Base-by-base conservation (phyloP, 2,888 invertebrate genomes). In the Nymphalis polychloros region DNA sequence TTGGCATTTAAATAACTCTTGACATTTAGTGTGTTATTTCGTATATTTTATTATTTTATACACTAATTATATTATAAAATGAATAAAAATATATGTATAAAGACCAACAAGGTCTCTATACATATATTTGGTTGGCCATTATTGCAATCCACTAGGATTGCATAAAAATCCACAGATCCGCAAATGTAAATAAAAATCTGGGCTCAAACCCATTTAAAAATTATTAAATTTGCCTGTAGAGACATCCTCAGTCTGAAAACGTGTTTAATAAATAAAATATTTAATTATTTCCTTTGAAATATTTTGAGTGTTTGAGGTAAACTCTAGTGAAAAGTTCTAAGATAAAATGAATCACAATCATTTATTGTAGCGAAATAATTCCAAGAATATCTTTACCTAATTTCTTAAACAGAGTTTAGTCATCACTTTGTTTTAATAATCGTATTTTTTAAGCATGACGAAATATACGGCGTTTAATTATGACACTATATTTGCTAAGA, bases 401-500 rank as follows among this genome's bases (percentile, higher is more conserved):
- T 31, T 27, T 55, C 2, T 8, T n/a, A 8, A n/a, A 16, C 53
- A 4, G 2, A n/a, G 53, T 16, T 55, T 55, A 55, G 53, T 55
- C 53, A 55, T 31, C 31, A 17, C 27, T 53, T 53, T 31, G 50
- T 55, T 55, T 16, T 23, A 27, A 55, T 55, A 27, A 55, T 17
- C 31, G 7, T 1, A 6, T 55, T 31, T 55, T 55, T 55, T 55
- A 17, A 55, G n/a, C 8, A n/a, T 31, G 53, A 55, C 17, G 10
- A n/a, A n/a, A n/a, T 48, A 7, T 16, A 17, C 27, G 10, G 27
- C 53, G 6, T 16, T 52, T 52, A 16, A 52, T 23, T 52, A 23
- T 23, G 52, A 52, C 6, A 23, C 23, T 16, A 52, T 16, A 6
- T 20, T 20, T 50, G 4, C 20, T 19, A 13, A 0, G 41, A 41